Conservation (phyloP, 2,888 invertebrate genomes). For the Cheilosia soror region DNA sequence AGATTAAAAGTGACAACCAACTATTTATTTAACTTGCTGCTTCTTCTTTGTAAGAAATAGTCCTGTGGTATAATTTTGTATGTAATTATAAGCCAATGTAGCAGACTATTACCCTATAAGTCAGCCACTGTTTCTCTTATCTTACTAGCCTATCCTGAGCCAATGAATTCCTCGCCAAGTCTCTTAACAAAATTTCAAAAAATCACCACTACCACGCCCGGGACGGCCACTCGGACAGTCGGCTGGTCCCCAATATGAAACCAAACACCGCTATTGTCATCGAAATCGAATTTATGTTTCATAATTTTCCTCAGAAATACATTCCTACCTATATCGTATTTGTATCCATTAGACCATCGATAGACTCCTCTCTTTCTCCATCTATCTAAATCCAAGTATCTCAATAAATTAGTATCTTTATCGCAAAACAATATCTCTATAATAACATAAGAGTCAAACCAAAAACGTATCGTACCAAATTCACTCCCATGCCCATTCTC, state of each 20-base stretch:
- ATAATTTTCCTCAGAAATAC: constrained; percentile 49
- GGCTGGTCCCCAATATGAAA: constrained; percentile 14
- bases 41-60: too few species aligned
- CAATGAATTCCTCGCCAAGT: not conserved
- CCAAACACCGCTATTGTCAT: constrained; percentile 58
- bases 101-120: not conserved
- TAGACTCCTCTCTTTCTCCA: constrained; percentile 4
- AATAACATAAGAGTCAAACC: constrained; percentile 38
- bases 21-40: too few species aligned
- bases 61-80: too few species aligned
- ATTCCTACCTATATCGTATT: constrained; percentile 27
- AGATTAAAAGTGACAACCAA: too few species aligned
- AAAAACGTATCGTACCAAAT: constrained; percentile 39
- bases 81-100: too few species aligned
- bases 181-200: too few species aligned
- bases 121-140: constrained; percentile 41
- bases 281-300: constrained; percentile 69
- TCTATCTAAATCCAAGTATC: constrained; percentile 17
- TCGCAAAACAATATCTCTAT: constrained; percentile 68
- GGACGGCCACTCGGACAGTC: constrained; percentile 11
- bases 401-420: constrained; percentile 71
- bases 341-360: constrained; percentile 49
- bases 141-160: not conserved
- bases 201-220: constrained; percentile 24
- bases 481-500: constrained; percentile 44